phyloP scores from a whole-genome alignment of 2,888 invertebrate genomes.

The Morinoia aosen region DNA sequence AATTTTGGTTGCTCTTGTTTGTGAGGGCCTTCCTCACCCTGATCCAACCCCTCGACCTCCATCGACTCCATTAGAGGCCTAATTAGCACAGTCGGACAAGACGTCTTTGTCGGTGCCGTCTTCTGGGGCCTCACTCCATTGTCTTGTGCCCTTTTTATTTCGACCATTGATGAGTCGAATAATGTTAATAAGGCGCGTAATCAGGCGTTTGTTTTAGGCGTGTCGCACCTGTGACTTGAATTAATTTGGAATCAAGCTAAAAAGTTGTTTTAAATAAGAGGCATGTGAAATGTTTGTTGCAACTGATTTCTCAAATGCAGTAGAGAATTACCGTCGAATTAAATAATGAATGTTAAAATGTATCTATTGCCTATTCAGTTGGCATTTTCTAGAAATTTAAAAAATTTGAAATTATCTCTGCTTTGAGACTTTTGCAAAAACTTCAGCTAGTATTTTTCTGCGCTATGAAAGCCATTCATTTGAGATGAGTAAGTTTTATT shows the following conservation, averaged over 20 bases:
- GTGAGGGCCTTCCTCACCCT: not conserved
- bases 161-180: slow-evolving; percentile 26
- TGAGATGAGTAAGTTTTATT: not conserved
- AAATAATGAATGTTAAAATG: not conserved
- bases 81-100: slow-evolving; percentile 13
- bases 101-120: slow-evolving; percentile 18
- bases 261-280: not conserved
- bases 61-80: slow-evolving; percentile 29
- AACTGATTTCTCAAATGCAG: not conserved
- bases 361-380: not conserved
- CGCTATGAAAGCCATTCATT: not conserved
- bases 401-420: not conserved
- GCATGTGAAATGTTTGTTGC: not conserved
- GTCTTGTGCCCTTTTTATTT: slow-evolving; percentile 28
- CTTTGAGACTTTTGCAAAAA: not conserved
- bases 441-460: not conserved
- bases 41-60: not conserved
- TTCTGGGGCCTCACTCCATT: slow-evolving; percentile 26
- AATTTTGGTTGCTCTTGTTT: not conserved
- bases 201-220: slow-evolving; percentile 31
- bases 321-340: not conserved
- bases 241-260: not conserved
- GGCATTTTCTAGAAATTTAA: not conserved
- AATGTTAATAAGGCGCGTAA: slow-evolving; percentile 26
- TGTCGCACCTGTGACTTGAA: not conserved